These are phyloP conservation scores for Cebus imitator DNA, from an alignment of 2,113 vertebrate genomes.

Conservation along the genomic window DNA sequence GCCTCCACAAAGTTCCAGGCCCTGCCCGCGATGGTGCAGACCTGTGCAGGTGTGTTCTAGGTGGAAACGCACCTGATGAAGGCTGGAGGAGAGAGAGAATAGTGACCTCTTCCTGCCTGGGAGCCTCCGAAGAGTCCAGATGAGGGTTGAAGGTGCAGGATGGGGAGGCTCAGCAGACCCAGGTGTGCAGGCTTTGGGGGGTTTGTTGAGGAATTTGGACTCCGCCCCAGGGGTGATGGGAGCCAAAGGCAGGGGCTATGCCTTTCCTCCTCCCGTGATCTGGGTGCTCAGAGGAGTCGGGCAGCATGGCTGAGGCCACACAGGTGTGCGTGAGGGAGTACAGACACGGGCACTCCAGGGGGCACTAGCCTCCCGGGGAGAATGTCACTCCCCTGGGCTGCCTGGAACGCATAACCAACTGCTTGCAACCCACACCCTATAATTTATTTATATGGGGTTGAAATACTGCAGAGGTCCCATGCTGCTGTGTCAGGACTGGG, in stretches of 20 bases:
- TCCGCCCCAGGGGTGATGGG: fast-evolving
- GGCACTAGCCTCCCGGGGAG: background rate
- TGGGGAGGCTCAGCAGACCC: background rate
- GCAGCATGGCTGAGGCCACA: background rate
- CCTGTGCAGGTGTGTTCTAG: no score
- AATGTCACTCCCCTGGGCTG: background rate
- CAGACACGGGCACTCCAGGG: no score
- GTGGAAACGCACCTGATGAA: fast-evolving
- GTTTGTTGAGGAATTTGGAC: background rate
- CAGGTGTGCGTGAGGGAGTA: background rate
- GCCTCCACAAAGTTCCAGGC: no score
- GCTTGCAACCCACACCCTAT: background rate
- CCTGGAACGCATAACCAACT: fast-evolving
- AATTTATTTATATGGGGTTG: background rate
- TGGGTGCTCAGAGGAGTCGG: background rate
- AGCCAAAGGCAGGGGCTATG: background rate
- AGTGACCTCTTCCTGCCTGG: fast-evolving
- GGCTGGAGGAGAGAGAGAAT: background rate
- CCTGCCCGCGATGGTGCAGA: fast-evolving
- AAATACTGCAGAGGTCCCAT: background rate
- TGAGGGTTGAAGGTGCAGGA: background rate
- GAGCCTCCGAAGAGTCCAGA: background rate
- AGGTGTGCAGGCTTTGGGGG: fast-evolving
- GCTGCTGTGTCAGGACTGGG: background rate
- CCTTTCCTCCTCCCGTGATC: background rate